Conservation (phyloP, 2,888 invertebrate genomes). For the Lithophane ornitopus region DNA sequence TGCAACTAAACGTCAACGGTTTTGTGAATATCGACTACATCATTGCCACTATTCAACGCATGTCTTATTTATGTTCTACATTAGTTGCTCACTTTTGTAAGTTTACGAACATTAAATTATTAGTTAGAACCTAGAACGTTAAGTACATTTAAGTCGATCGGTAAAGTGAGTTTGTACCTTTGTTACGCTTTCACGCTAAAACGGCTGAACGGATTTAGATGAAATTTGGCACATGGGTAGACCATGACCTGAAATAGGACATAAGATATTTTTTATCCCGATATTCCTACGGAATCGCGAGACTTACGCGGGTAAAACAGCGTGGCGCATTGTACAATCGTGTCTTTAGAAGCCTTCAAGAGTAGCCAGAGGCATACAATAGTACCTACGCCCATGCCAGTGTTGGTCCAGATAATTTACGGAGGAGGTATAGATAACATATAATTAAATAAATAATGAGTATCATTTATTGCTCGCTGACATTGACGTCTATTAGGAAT, state of each 20-base stretch:
- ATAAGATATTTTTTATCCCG: no score
- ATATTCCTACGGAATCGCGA: no score
- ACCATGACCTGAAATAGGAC: no score
- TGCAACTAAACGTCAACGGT: background rate
- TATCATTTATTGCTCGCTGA: background rate
- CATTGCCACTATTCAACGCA: background rate
- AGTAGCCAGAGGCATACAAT: background rate
- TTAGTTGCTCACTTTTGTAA: background rate
- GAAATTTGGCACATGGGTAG: no score
- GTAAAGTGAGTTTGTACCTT: background rate
- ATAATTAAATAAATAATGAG: slow-evolving; percentile 9
- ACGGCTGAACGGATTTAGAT: no score
- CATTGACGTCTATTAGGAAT: slow-evolving; percentile 8
- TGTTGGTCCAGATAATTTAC: background rate
- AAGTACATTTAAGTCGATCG: background rate
- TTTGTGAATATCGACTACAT: background rate
- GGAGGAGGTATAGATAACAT: background rate
- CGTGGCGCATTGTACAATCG: no score
- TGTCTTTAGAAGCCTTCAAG: background rate
- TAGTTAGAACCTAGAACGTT: no score
- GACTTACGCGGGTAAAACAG: no score
- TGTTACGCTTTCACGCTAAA: no score
- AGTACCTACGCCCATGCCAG: background rate
- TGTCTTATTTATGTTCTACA: background rate
- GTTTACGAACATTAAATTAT: background rate